Base-by-base conservation (phyloP, 2,797 vertebrate species). In the Protosalanx chinensis region DNA sequence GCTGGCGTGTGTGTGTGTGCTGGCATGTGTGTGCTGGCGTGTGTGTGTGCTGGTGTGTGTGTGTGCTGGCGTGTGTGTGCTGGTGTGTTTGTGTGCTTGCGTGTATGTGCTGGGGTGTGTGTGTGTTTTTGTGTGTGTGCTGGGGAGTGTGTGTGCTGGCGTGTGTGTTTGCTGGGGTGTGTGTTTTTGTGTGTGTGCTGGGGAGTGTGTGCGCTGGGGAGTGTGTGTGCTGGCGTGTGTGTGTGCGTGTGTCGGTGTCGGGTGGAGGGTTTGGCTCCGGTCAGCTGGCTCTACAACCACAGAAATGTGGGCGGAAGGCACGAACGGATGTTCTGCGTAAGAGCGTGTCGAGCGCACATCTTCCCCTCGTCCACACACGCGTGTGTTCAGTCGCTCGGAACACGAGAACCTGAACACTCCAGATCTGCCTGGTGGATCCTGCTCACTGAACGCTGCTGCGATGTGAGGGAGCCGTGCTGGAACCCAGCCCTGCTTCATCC, bases 241-340 rank as follows among this genome's bases (percentile, higher is more conserved):
- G 56, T 20, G 18, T 58, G 56, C n/a, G 33, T 20, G 58, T 27
- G 20, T 10, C 8, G 18, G 51, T 6, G 18, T 29, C 16, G 18
- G 63, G 76, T 79, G 78, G 74, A 75, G 68, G 70, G 67, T 79
- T 82, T 84, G 80, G 78, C 80, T 58, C 75, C 65, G 74, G 33
- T 51, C 74, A 75, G 64, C 46, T 66, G 64, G 41, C 64, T 46
- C 27, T 29, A 41, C 41, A 18, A 32, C 32, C 15, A 16, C 32
- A 63, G 56, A 6, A 58, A 8, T 10, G 18, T 58, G 37, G 20
- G 37, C 33, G 41, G 20, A 46, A 37, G 64, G 35, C 23, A 46
- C 23, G 5, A 13, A 58, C 18, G 20, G 18, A n/a, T 6, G 8
- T 27, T 49, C 37, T 66, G 41, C 7, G 35, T 41, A 41, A 41